Evolutionary conservation across 1,140 invertebrate genomes (phyloP).

Genomic region (Colletes latitarsis): DNA sequence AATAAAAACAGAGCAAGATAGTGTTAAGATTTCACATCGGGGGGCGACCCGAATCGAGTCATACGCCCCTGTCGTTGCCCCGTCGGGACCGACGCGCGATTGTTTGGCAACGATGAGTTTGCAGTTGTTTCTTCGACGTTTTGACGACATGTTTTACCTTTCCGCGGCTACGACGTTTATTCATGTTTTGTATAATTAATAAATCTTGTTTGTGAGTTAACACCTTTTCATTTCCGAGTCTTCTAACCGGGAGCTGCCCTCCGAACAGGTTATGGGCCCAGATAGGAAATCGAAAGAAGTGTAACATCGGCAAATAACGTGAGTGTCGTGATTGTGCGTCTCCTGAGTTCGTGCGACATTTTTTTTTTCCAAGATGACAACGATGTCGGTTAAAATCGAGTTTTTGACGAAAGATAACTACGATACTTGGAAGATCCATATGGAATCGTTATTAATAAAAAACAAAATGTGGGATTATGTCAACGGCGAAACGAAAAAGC

Average conservation of each 20-base stretch:
- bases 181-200: too few species aligned
- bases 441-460: constrained; percentile 13
- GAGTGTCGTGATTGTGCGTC: background rate
- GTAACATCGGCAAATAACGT: background rate
- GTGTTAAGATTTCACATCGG: too few species aligned
- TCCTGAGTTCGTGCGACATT: background rate
- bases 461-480: background rate
- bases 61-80: too few species aligned
- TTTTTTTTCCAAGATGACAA: background rate
- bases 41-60: too few species aligned
- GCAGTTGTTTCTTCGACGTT: too few species aligned
- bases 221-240: too few species aligned
- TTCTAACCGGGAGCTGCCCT: background rate
- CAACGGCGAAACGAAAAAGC: background rate
- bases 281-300: background rate
- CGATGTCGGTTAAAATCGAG: background rate
- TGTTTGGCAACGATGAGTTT: too few species aligned
- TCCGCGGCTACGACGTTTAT: too few species aligned
- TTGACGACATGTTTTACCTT: too few species aligned
- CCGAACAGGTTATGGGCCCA: background rate
- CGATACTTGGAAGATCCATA: constrained; percentile 4
- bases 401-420: background rate
- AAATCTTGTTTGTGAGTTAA: too few species aligned
- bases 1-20: too few species aligned
- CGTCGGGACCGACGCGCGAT: too few species aligned